phyloP scores from a whole-genome alignment of 1,140 invertebrate genomes.

The Scaptomyza graminum region DNA sequence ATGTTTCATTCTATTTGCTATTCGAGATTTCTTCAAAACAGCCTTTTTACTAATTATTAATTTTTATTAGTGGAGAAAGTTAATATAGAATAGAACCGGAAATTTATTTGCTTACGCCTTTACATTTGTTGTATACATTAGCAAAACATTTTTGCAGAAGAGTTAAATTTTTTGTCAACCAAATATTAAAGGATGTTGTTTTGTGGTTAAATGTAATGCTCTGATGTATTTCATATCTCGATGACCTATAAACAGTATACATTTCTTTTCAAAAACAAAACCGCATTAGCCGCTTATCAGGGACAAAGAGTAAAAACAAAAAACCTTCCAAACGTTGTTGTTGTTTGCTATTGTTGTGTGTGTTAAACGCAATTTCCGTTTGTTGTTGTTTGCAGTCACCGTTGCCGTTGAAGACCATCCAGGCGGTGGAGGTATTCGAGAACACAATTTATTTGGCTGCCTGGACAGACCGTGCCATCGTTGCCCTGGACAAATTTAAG shows the following conservation, averaged over 20 bases:
- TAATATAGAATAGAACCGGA: no score
- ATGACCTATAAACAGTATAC: slow-evolving; percentile 8
- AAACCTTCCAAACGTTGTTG: slow-evolving; percentile 12
- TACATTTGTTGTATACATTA: no score
- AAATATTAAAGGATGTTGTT: background rate
- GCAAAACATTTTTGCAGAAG: background rate
- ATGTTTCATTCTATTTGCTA: no score
- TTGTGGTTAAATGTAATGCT: background rate
- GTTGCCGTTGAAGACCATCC: slow-evolving; percentile 85
- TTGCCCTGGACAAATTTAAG: slow-evolving; percentile 86
- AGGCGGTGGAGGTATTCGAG: slow-evolving; percentile 89
- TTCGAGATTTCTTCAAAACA: no score
- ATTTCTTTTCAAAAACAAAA: slow-evolving; percentile 10
- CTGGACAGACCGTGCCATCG: slow-evolving; percentile 87
- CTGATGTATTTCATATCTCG: background rate
- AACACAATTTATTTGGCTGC: slow-evolving; percentile 88
- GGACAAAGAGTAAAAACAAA: slow-evolving; percentile 6
- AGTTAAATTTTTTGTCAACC: background rate
- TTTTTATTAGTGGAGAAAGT: no score
- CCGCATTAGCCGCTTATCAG: background rate
- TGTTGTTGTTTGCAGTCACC: slow-evolving; percentile 85
- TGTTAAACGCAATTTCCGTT: slow-evolving; percentile 35
- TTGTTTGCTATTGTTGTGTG: slow-evolving; percentile 9
- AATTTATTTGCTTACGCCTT: no score
- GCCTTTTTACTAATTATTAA: no score